These are phyloP conservation scores for Zaprionus nigranus DNA, from an alignment of 1,140 invertebrate genomes.

Conservation along the genomic window DNA sequence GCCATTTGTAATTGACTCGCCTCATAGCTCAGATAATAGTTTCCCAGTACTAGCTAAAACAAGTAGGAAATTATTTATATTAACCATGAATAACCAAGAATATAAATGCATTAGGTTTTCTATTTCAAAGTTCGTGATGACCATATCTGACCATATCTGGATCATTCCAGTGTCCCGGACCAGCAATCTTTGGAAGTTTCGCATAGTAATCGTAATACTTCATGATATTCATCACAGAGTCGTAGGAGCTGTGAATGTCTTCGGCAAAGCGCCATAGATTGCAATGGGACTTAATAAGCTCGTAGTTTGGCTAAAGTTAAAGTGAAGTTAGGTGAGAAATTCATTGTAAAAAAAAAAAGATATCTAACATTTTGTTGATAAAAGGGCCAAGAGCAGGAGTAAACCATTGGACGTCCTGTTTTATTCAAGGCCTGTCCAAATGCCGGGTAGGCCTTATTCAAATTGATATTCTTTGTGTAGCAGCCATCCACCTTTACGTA, in stretches of 20 bases:
- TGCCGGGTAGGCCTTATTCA: constrained; percentile 55
- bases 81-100: too few species aligned
- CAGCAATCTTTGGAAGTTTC: constrained; percentile 92
- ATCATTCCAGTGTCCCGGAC: constrained; percentile 98
- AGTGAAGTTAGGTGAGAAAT: constrained; percentile 66
- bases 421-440: constrained; percentile 57
- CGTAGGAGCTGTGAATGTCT: constrained; percentile 97
- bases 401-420: constrained; percentile 90
- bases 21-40: constrained; percentile 97
- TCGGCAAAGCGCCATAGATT: constrained; percentile 98
- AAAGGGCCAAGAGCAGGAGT: constrained; percentile 98
- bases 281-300: constrained; percentile 93
- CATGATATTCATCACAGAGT: constrained; percentile 94
- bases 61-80: neutral
- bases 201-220: constrained; percentile 95
- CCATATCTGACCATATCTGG: constrained; percentile 99
- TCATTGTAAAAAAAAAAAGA: neutral
- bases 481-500: constrained; percentile 99
- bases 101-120: too few species aligned
- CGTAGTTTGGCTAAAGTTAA: constrained; percentile 93
- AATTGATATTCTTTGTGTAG: constrained; percentile 86
- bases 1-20: constrained; percentile 98
- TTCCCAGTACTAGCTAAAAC: constrained; percentile 94
- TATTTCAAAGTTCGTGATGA: too few species aligned
- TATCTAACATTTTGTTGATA: constrained; percentile 93